Evolutionary conservation across 2,113 vertebrate species (phyloP).

Genomic region (Hydrochoerus hydrochaeris): DNA sequence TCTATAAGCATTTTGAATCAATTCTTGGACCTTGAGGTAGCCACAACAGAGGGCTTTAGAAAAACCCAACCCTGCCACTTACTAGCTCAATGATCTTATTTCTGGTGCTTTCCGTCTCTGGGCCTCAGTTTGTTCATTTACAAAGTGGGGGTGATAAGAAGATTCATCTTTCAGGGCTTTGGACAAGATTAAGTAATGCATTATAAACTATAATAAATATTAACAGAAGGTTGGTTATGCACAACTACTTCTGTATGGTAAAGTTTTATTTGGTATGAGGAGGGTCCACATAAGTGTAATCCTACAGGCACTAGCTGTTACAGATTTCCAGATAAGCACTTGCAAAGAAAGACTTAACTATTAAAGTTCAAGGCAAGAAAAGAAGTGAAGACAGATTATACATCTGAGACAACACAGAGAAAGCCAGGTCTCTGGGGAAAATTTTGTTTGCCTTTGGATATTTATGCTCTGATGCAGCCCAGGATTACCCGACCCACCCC

Average conservation of each 20-base stretch:
- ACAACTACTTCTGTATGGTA: not conserved
- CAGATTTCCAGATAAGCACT: not conserved
- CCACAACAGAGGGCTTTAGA: not conserved
- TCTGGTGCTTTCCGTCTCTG: not conserved
- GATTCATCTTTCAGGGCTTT: not conserved
- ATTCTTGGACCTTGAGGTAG: not conserved
- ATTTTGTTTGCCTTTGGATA: not conserved
- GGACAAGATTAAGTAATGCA: not conserved
- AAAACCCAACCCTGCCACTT: not conserved
- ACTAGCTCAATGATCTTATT: not conserved
- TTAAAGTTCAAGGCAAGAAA: not conserved
- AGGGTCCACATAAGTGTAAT: not conserved
- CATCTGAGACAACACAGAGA: not conserved
- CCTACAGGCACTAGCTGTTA: not conserved
- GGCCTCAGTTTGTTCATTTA: not conserved
- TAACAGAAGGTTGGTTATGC: not conserved
- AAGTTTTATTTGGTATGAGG: not conserved
- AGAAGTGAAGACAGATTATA: not conserved
- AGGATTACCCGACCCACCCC: not conserved
- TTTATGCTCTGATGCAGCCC: not conserved
- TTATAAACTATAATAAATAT: not conserved
- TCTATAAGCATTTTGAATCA: not conserved
- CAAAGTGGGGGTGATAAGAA: not conserved
- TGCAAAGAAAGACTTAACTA: not conserved
- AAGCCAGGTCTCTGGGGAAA: not conserved